Evolutionary conservation across 92 coral and sea anemone genomes (phyloP).

Genomic region (Porites cylindrica): DNA sequence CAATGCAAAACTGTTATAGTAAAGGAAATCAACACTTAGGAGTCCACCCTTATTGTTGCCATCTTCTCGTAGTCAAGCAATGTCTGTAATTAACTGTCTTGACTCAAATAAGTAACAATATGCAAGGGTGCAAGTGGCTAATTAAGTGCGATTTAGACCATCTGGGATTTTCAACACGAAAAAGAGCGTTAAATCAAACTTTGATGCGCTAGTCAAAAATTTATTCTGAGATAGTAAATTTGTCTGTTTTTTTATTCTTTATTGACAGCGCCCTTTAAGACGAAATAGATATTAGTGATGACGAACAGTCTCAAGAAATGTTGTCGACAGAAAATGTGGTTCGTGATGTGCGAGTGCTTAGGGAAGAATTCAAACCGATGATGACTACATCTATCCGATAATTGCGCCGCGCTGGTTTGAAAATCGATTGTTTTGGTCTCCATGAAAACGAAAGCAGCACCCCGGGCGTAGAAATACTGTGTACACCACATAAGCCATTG

Average conservation of each 20-base stretch:
- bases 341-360: conserved; percentile 17
- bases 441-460: background rate
- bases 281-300: background rate
- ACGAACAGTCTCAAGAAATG: background rate
- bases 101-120: too few species aligned
- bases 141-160: too few species aligned
- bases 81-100: too few species aligned
- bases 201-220: too few species aligned
- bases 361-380: conserved; percentile 2
- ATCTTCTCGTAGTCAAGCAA: too few species aligned
- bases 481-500: conserved; percentile 33
- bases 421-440: conserved; percentile 42
- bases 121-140: too few species aligned
- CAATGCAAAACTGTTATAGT: too few species aligned
- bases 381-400: conserved; percentile 3
- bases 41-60: too few species aligned
- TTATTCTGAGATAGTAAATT: too few species aligned
- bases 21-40: too few species aligned
- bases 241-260: background rate
- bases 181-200: too few species aligned
- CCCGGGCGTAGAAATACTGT: background rate
- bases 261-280: conserved; percentile 17
- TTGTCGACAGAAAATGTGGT: background rate
- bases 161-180: too few species aligned
- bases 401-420: conserved; percentile 43